Evolutionary conservation across 2,113 vertebrate species (phyloP), one percentile per base, ranked within the genome.

Genomic region (Oceanites oceanicus): DNA sequence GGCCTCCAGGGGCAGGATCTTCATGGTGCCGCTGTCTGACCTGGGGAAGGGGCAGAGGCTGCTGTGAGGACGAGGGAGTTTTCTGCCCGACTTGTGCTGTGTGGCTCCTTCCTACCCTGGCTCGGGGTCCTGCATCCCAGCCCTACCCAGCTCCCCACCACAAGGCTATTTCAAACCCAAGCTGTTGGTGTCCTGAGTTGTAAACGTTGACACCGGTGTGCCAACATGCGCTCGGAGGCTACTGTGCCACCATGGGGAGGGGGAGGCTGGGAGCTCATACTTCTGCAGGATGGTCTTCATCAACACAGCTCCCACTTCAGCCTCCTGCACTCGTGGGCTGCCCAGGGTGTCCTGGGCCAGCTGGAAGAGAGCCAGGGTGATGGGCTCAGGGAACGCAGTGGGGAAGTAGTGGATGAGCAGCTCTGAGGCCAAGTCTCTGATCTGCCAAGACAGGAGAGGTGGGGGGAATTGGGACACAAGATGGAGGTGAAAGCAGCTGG

Each of bases 321-420:
- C 98, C 85, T 99, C 98, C 63, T 98, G 98, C 55, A 99, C 99
- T 11, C 99, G 98, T 2, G 99, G 98, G 81, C 99, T 99, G 96
- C 98, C 84, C 63, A 99, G 79, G 17, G 98, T 95, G 13, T 97
- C 95, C 66, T 97, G 95, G 53, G 98, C 98, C 58, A 97, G 96
- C 21, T 94, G 71, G 30, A 98, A 97, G 45, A 99, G 89, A 65
- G 96, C 96, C 40, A 86, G 66, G 21, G 94, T 10, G 1, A 99
- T 53, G 59, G 98, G 96, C 34, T 96, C 62, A 0, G 98, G 97
- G 12, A 99, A 96, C 4, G 72, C 47, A 7, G 81, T 3, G 0
- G 98, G 98, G 70, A 99, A 99, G 96, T 98, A 99, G 73, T 79
- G 93, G 85, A 98, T 16, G 16, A 99, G 95, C 66, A 99, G 88